Evolutionary conservation across 2,797 vertebrate species (phyloP).

Genomic region (Mycteria americana): DNA sequence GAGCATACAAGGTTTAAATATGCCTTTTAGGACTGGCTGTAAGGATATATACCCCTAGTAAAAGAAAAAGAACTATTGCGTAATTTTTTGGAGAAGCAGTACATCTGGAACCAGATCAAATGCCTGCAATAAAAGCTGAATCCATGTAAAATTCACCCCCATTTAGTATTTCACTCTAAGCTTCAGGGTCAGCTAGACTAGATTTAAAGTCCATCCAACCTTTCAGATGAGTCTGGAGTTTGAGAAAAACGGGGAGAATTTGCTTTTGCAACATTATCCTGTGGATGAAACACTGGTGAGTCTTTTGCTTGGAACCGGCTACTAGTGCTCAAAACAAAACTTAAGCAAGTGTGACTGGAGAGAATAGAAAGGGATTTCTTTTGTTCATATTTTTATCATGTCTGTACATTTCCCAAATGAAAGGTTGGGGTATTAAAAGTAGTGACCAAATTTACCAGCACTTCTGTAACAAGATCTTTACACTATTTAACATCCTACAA

Average conservation of each 20-base stretch:
- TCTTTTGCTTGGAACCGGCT: background rate
- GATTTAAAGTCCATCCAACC: background rate
- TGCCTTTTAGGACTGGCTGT: background rate
- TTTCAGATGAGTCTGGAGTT: background rate
- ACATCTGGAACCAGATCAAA: slow-evolving; percentile 11
- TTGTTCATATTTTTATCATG: background rate
- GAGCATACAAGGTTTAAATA: background rate
- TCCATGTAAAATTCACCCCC: background rate
- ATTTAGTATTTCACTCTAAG: background rate
- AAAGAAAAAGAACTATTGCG: background rate
- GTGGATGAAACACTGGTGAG: background rate
- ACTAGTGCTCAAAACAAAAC: background rate
- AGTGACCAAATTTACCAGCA: background rate
- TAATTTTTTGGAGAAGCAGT: background rate
- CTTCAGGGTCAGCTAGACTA: background rate
- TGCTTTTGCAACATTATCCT: background rate
- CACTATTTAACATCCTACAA: background rate
- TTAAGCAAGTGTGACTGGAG: background rate
- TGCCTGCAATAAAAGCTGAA: background rate
- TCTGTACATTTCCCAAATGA: background rate
- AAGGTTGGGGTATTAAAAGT: background rate
- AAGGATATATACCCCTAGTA: background rate
- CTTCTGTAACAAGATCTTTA: background rate
- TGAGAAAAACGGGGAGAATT: background rate
- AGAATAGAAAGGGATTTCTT: background rate